A percentile compares a stretch with the other conserved stretches of the same genome.
Conservation (phyloP, 1,140 invertebrate genomes). For the Bombus superbus region DNA sequence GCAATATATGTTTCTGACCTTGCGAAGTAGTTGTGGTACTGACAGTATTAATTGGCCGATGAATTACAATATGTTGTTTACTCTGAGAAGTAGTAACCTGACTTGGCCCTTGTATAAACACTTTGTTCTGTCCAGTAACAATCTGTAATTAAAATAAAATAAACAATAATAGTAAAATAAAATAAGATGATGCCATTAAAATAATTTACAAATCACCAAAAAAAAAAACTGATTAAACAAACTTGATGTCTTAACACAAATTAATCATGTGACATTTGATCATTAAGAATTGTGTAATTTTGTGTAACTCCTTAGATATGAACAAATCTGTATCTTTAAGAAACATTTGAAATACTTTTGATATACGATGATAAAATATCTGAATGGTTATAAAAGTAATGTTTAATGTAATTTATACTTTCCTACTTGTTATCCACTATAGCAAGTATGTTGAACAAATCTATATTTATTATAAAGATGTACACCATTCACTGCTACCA, state of each 20-base stretch:
- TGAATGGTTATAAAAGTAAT: conserved; percentile 10
- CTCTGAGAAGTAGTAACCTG: conserved; percentile 73
- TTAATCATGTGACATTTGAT: background rate
- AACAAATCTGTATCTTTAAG: background rate
- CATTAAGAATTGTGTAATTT: conserved; percentile 2
- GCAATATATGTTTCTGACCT: conserved; percentile 78
- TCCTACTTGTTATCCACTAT: background rate
- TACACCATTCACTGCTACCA: conserved; percentile 49
- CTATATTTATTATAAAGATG: conserved; percentile 59
- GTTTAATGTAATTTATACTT: conserved; percentile 18
- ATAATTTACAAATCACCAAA: background rate
- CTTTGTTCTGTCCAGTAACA: conserved; percentile 74
- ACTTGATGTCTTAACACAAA: background rate
- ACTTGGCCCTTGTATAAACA: conserved; percentile 77
- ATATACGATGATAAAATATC: background rate
- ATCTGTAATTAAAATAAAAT: conserved; percentile 70
- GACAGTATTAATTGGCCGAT: conserved; percentile 75
- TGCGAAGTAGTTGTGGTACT: conserved; percentile 66
- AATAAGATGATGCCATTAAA: background rate
- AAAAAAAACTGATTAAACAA: background rate
- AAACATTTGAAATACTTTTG: background rate
- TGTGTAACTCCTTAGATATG: background rate
- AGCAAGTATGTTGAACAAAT: conserved; percentile 45
- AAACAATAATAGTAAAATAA: background rate
- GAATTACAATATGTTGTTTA: conserved; percentile 78